Conservation (phyloP, 2,888 invertebrate genomes). For the Frankliniella intonsa region DNA sequence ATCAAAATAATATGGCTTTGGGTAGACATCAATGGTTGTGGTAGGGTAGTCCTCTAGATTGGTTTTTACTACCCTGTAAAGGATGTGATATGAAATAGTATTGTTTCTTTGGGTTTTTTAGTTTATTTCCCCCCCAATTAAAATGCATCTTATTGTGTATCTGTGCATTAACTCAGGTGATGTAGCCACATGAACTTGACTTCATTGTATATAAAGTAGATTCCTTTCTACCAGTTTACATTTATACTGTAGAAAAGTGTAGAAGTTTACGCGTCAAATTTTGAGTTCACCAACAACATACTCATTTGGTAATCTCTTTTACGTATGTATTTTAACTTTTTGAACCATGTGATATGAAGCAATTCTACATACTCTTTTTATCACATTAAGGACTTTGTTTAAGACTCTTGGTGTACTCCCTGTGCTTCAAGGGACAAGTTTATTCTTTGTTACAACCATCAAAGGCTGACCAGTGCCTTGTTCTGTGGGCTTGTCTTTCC, state of each 20-base stretch:
- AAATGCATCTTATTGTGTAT: not conserved
- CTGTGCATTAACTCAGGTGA: not conserved
- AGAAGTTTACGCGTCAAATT: not conserved
- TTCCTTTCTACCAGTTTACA: not conserved
- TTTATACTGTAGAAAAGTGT: not conserved
- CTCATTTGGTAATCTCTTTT: not conserved
- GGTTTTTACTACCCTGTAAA: conserved; percentile 13
- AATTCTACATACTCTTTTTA: not conserved
- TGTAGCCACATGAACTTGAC: not conserved
- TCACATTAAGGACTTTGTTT: not conserved
- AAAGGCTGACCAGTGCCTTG: not conserved
- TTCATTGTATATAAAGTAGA: conserved; percentile 7
- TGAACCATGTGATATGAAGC: not conserved
- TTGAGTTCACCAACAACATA: not conserved
- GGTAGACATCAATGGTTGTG: not conserved
- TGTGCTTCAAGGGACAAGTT: not conserved
- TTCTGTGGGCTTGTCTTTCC: not conserved
- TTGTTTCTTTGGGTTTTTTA: not conserved
- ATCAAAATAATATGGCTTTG: not conserved
- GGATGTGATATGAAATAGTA: conserved; percentile 12
- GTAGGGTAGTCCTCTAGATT: not conserved
- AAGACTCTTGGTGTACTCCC: not conserved
- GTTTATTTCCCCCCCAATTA: not conserved
- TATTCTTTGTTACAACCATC: not conserved
- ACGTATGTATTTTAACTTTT: not conserved